A percentile compares a stretch with the other conserved stretches of the same genome.
Conservation (phyloP, 2,113 vertebrate species). For the Meriones unguiculatus region DNA sequence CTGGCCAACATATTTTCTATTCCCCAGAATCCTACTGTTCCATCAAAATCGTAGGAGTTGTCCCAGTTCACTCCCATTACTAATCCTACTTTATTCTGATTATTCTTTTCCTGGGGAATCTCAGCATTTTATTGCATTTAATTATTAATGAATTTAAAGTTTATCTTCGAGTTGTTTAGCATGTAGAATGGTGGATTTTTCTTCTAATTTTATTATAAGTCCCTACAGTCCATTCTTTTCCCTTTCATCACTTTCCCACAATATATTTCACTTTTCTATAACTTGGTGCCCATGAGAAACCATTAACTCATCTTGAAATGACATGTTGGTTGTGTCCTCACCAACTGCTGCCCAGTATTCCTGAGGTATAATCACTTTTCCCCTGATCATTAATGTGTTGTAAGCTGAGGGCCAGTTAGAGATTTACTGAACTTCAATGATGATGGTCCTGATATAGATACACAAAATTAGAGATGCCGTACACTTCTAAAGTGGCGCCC, state of each 20-base stretch:
- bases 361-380: not conserved
- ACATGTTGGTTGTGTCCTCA: not conserved
- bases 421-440: not conserved
- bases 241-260: not conserved
- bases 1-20: not conserved
- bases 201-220: constrained; percentile 23
- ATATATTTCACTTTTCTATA: not conserved
- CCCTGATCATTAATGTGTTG: not conserved
- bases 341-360: not conserved
- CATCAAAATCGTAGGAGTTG: not conserved
- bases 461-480: not conserved
- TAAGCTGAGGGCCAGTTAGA: not conserved
- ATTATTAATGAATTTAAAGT: constrained; percentile 22
- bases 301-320: not conserved
- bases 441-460: not conserved
- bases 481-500: not conserved
- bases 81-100: not conserved
- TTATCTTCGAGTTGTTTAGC: constrained; percentile 51
- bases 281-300: not conserved
- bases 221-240: not conserved
- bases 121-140: constrained; percentile 8
- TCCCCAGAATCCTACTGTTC: not conserved
- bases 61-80: not conserved
- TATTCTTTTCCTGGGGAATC: not conserved
- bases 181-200: not conserved